These are phyloP conservation scores for Gymnocypris eckloni DNA, from an alignment of 2,797 vertebrate genomes.

Conservation along the genomic window DNA sequence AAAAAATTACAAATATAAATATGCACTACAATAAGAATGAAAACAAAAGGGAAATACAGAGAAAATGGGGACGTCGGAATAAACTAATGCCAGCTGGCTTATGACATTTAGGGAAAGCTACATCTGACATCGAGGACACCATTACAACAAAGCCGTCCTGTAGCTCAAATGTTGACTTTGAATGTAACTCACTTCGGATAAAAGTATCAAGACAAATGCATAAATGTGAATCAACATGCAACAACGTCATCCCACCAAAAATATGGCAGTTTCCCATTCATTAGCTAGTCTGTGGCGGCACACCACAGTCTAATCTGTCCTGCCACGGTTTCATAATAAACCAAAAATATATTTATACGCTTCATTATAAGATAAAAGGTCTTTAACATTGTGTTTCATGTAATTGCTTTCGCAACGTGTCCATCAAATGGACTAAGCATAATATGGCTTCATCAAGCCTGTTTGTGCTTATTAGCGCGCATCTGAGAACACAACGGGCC, in stretches of 20 bases:
- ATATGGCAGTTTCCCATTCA: background rate
- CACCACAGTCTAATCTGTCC: no score
- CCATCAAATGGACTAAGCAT: no score
- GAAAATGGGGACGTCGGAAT: background rate
- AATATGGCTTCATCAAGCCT: no score
- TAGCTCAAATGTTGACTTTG: background rate
- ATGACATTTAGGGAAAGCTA: background rate
- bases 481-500: no score
- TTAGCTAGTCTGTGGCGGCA: no score
- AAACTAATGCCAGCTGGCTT: background rate
- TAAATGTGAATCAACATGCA: background rate
- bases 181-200: background rate
- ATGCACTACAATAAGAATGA: background rate
- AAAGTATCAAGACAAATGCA: background rate
- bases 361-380: no score
- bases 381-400: no score
- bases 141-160: background rate
- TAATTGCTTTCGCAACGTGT: no score
- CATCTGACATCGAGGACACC: background rate
- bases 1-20: background rate
- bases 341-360: no score
- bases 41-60: background rate
- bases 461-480: no score
- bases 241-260: background rate
- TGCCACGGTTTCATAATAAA: no score